Percentiles rank a stretch among this genome's conserved stretches.
Conservation (phyloP, 2,888 invertebrate genomes). For the Carabus problematicus region DNA sequence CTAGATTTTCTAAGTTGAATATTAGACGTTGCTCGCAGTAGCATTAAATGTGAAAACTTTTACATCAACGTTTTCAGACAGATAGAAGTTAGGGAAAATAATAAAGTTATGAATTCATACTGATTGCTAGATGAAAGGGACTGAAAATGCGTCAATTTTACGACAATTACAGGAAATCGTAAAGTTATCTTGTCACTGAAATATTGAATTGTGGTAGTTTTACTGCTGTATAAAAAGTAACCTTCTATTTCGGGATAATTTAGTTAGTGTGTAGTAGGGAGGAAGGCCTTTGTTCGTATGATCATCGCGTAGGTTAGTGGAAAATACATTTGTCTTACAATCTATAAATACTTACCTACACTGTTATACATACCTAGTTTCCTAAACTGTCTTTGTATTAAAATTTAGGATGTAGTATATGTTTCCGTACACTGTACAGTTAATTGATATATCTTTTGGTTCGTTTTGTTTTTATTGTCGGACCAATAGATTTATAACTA, state of each 20-base stretch:
- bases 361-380: slow-evolving; percentile 34
- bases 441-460: slow-evolving; percentile 37
- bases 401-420: slow-evolving; percentile 2
- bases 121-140: too few relatives aligned
- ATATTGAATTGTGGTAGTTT: not conserved
- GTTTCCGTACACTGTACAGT: slow-evolving; percentile 22
- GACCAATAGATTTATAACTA: slow-evolving; percentile 53
- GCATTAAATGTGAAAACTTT: too few relatives aligned
- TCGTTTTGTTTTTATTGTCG: slow-evolving; percentile 35
- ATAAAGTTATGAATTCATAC: too few relatives aligned
- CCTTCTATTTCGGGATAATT: slow-evolving; percentile 1
- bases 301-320: not conserved
- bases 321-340: not conserved
- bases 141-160: too few relatives aligned
- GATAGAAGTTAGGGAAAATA: too few relatives aligned
- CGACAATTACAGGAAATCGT: too few relatives aligned
- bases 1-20: too few relatives aligned
- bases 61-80: too few relatives aligned
- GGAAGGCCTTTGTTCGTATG: slow-evolving; percentile 1
- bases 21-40: too few relatives aligned
- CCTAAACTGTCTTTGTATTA: slow-evolving; percentile 19
- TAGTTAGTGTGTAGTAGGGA: not conserved
- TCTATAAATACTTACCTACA: slow-evolving; percentile 31
- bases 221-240: slow-evolving; percentile 1
- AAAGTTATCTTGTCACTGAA: not conserved